Evolutionary conservation across 2,113 vertebrate genomes (phyloP).

Genomic region (Phalacrocorax aristotelis): DNA sequence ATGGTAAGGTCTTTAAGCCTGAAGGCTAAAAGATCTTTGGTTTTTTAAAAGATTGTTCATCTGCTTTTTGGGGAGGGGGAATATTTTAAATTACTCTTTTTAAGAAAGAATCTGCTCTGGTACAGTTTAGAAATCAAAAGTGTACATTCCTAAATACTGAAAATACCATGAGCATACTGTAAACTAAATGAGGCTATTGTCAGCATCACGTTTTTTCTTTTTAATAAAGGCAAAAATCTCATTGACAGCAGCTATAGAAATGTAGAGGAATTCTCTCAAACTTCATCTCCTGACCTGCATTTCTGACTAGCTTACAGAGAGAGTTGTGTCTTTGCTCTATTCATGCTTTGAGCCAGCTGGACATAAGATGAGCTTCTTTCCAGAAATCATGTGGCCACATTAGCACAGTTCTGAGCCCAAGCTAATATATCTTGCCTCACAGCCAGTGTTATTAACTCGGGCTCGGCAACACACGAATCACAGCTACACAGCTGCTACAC

Average conservation of each 20-base stretch:
- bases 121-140: neutral
- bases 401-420: neutral
- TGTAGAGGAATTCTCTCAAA: neutral
- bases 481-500: neutral
- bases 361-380: neutral
- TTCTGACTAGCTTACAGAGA: neutral
- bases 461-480: neutral
- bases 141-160: neutral
- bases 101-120: neutral
- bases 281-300: neutral
- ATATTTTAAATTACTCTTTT: neutral
- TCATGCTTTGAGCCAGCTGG: neutral
- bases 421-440: neutral
- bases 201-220: neutral
- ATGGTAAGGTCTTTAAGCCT: neutral
- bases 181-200: neutral
- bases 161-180: neutral
- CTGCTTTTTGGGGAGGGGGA: neutral
- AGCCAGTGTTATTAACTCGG: neutral
- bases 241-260: neutral
- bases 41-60: neutral
- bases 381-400: constrained; percentile 2
- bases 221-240: neutral
- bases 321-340: neutral
- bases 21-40: neutral